A percentile compares a stretch with the other conserved stretches of the same genome.
Evolutionary conservation across 1,140 invertebrate species (phyloP).

Genomic region (Andricus grossulariae): DNA sequence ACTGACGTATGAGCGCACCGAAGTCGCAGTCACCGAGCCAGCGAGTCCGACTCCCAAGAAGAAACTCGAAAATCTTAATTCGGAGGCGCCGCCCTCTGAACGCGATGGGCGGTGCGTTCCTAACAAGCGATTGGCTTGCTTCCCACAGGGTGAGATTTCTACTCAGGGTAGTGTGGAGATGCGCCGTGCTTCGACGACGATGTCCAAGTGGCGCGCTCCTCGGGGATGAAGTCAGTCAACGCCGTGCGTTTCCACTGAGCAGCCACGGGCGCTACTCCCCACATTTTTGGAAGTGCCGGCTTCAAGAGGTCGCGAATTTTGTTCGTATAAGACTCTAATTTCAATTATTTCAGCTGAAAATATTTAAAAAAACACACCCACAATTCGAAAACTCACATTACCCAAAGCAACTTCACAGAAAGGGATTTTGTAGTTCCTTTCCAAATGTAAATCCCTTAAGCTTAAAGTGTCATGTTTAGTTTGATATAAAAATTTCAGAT

Average conservation of each 20-base stretch:
- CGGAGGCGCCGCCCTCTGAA: slow-evolving; percentile 66
- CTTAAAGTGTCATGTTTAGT: too few relatives aligned
- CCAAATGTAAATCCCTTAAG: too few relatives aligned
- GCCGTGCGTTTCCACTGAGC: slow-evolving; percentile 69
- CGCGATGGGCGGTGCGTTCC: slow-evolving; percentile 63
- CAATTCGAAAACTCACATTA: too few relatives aligned
- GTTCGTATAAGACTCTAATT: not conserved
- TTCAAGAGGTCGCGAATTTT: not conserved
- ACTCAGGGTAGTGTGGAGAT: slow-evolving; percentile 60
- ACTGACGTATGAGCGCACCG: slow-evolving; percentile 43
- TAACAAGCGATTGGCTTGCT: slow-evolving; percentile 67
- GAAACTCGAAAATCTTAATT: slow-evolving; percentile 76
- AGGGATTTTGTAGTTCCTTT: too few relatives aligned
- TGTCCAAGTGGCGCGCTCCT: slow-evolving; percentile 45
- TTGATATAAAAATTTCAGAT: too few relatives aligned
- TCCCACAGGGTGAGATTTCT: slow-evolving; percentile 57
- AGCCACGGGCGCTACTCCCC: slow-evolving; percentile 47
- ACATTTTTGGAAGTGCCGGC: not conserved
- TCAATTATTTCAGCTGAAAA: too few relatives aligned
- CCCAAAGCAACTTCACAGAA: too few relatives aligned
- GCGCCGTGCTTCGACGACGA: slow-evolving; percentile 60
- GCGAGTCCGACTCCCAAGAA: slow-evolving; percentile 46
- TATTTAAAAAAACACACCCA: too few relatives aligned
- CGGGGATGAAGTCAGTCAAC: slow-evolving; percentile 65
- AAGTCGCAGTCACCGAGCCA: slow-evolving; percentile 39